A percentile compares a stretch with the other conserved stretches of the same genome.
These are phyloP conservation scores for Chaetura pelagica DNA, from an alignment of 2,113 vertebrate genomes.

Conservation along the genomic window DNA sequence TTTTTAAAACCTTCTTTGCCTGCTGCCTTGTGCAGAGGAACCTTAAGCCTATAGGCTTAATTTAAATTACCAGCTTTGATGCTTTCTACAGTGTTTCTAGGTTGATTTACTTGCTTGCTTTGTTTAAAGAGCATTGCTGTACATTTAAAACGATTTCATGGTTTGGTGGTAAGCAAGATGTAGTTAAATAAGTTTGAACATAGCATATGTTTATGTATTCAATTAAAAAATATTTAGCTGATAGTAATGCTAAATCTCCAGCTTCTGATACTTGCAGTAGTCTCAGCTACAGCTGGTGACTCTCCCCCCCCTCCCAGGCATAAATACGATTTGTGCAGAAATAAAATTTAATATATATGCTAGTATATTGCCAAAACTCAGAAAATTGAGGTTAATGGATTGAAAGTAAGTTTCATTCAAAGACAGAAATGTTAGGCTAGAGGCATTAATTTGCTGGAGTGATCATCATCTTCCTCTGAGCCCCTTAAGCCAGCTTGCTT, in stretches of 20 bases:
- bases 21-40: neutral
- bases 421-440: neutral
- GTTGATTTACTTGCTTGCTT: neutral
- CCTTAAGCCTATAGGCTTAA: neutral
- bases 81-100: neutral
- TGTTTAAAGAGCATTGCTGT: neutral
- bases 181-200: neutral
- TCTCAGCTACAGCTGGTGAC: neutral
- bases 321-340: neutral
- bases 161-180: neutral
- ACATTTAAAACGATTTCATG: neutral
- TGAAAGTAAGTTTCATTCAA: neutral
- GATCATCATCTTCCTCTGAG: neutral
- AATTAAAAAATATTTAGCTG: neutral
- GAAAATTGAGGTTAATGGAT: neutral
- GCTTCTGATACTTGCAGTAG: neutral
- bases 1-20: neutral
- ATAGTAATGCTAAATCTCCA: neutral
- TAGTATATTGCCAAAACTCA: neutral
- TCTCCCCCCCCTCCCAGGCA: fast-evolving
- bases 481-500: neutral
- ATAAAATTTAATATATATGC: neutral
- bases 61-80: neutral
- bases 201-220: neutral
- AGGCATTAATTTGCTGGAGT: neutral